A percentile compares a stretch with the other conserved stretches of the same genome.
phyloP scores from a whole-genome alignment of 2,113 vertebrate genomes.

The Mormoops blainvillei region DNA sequence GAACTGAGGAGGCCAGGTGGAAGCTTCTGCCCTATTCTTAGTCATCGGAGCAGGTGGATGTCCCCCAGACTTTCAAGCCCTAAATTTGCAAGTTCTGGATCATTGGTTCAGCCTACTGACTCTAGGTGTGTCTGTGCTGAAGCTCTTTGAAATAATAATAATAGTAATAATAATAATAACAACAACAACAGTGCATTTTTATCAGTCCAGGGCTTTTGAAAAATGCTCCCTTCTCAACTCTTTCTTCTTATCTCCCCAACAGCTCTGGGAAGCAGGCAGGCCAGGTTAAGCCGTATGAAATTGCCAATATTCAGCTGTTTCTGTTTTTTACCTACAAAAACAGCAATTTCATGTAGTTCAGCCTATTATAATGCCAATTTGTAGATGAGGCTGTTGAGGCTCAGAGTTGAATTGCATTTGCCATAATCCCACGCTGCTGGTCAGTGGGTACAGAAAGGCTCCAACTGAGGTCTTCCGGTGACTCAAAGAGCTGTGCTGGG shows the following conservation, averaged over 20 bases:
- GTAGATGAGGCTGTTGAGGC: slow-evolving; percentile 49
- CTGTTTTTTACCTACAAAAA: neutral
- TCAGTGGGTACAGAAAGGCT: neutral
- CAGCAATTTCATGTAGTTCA: slow-evolving; percentile 7
- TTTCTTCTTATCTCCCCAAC: neutral
- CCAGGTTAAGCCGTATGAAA: slow-evolving; percentile 16
- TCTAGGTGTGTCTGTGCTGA: slow-evolving; percentile 5
- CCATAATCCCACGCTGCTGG: neutral
- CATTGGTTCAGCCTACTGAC: slow-evolving; percentile 36
- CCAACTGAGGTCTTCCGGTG: neutral
- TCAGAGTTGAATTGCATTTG: neutral
- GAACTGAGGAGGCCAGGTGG: slow-evolving; percentile 24
- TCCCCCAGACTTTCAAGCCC: slow-evolving; percentile 31
- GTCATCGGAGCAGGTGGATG: slow-evolving; percentile 48
- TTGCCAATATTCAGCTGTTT: neutral
- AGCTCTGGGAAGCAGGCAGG: neutral
- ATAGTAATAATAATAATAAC: neutral
- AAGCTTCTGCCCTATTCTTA: slow-evolving; percentile 3
- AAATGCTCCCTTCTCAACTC: neutral
- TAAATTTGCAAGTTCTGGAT: slow-evolving; percentile 52
- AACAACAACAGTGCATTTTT: neutral
- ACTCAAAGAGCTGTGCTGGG: neutral
- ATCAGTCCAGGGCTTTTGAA: slow-evolving; percentile 31
- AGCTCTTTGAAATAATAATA: slow-evolving; percentile 36
- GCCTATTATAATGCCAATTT: neutral